Evolutionary conservation across 2,888 invertebrate species (phyloP).

Genomic region (Nemotelus pantherinus): DNA sequence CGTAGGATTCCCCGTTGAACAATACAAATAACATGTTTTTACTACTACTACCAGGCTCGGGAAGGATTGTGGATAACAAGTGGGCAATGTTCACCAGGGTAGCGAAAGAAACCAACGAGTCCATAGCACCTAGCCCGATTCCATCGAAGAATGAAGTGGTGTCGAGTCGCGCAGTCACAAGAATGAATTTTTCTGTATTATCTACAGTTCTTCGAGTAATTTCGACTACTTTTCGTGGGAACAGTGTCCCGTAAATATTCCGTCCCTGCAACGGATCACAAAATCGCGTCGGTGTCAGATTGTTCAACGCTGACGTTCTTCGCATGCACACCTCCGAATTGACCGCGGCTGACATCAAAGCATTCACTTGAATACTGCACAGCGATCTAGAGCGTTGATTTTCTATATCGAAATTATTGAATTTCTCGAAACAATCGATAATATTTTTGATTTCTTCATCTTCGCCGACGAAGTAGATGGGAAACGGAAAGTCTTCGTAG

Average conservation of each 20-base stretch:
- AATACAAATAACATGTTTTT: conserved; percentile 84
- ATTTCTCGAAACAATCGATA: conserved; percentile 71
- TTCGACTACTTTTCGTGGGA: conserved; percentile 63
- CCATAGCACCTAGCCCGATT: conserved; percentile 62
- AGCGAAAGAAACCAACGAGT: conserved; percentile 61
- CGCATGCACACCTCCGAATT: conserved; percentile 85
- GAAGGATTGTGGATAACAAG: conserved; percentile 57
- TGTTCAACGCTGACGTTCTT: conserved; percentile 68
- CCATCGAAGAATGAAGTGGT: conserved; percentile 89
- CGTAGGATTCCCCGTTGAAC: conserved; percentile 93
- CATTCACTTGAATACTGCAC: conserved; percentile 87
- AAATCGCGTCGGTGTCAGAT: conserved; percentile 70
- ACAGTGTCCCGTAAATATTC: conserved; percentile 77
- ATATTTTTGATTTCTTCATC: conserved; percentile 70
- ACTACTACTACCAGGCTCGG: conserved; percentile 51
- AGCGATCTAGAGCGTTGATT: conserved; percentile 76
- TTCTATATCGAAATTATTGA: conserved; percentile 74
- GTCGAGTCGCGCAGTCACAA: conserved; percentile 87
- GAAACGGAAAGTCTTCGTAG: conserved; percentile 85
- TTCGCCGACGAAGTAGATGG: conserved; percentile 79
- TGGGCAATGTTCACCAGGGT: conserved; percentile 60
- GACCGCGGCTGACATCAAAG: conserved; percentile 91
- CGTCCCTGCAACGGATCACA: conserved; percentile 83
- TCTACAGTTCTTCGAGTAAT: conserved; percentile 52
- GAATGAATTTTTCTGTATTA: conserved; percentile 69